Conservation (phyloP, 2,888 invertebrate species). For the Hypselothyrea guttata region DNA sequence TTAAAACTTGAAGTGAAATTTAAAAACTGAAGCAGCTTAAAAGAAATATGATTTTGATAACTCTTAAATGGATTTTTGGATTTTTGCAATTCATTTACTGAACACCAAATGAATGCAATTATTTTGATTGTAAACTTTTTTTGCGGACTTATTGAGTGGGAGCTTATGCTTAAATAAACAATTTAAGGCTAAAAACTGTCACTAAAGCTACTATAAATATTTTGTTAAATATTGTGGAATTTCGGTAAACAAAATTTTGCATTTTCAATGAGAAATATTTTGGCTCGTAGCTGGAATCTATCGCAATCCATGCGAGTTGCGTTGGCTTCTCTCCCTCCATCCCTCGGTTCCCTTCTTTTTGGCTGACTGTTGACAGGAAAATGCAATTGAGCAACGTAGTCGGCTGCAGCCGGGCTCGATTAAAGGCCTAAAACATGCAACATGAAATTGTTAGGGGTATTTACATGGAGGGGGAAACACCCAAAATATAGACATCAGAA, state of each 20-base stretch:
- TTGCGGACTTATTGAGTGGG: not conserved
- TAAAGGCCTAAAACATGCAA: constrained; percentile 17
- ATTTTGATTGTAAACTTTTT: not conserved
- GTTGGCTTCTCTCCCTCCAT: too few relatives aligned
- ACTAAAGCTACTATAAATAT: not conserved
- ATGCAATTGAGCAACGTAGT: constrained; percentile 23
- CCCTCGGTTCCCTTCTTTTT: not conserved
- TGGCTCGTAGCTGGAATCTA: too few relatives aligned
- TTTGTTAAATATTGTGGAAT: constrained; percentile 1
- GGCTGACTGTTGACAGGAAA: constrained; percentile 25
- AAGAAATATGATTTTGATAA: too few relatives aligned
- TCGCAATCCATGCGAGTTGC: too few relatives aligned
- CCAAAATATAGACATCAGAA: constrained; percentile 34
- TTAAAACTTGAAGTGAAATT: too few relatives aligned
- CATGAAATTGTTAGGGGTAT: not conserved
- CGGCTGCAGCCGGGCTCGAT: not conserved
- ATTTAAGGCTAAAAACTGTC: too few relatives aligned
- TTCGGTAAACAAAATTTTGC: not conserved
- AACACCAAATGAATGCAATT: not conserved
- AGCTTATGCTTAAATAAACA: too few relatives aligned
- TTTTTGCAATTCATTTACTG: too few relatives aligned
- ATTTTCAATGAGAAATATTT: not conserved
- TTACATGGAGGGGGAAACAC: not conserved
- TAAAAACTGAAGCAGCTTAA: too few relatives aligned
- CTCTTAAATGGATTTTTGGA: too few relatives aligned